These are phyloP conservation scores for Palythoa grandiflora DNA, from an alignment of 92 coral and sea anemone genomes.

Conservation along the genomic window DNA sequence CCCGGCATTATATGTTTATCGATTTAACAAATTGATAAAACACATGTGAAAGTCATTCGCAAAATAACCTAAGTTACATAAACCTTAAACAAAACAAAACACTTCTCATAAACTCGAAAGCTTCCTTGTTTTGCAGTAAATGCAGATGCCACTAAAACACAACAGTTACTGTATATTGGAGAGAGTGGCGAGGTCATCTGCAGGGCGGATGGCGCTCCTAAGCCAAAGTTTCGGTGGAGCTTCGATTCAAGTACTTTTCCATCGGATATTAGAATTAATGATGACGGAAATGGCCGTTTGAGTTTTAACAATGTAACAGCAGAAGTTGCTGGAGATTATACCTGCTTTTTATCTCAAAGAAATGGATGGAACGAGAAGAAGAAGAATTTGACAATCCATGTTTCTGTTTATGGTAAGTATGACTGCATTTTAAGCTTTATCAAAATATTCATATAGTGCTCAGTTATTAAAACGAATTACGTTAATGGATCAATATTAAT, in stretches of 20 bases:
- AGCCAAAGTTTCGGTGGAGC: neutral
- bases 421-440: neutral
- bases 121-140: neutral
- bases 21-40: no score
- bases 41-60: no score
- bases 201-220: conserved; percentile 13
- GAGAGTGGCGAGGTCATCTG: neutral
- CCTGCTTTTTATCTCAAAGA: neutral
- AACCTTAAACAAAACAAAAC: no score
- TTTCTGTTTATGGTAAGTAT: conserved; percentile 18
- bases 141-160: neutral
- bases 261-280: neutral
- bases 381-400: neutral
- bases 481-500: no score
- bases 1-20: no score
- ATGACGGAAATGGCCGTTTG: neutral
- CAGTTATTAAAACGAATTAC: no score
- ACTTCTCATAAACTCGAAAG: no score
- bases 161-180: neutral
- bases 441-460: no score
- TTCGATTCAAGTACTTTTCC: neutral
- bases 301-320: neutral
- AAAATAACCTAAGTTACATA: no score
- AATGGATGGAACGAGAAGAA: neutral
- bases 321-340: conserved; percentile 10